Evolutionary conservation across 1,140 invertebrate genomes (phyloP), one percentile per base, ranked within the genome.

Genomic region (Myzus persicae): DNA sequence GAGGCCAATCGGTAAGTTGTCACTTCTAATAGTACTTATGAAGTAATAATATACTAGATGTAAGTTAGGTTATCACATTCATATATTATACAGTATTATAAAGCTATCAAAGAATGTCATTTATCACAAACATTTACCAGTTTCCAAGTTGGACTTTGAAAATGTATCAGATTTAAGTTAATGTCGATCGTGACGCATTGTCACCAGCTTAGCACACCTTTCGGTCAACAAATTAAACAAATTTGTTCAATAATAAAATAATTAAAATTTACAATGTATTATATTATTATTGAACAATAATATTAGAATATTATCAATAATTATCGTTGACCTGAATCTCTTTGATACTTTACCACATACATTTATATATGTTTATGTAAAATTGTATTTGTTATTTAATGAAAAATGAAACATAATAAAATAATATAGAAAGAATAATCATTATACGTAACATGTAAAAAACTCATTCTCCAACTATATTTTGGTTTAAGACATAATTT

Each of bases 1-100:
- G 98, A 98, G 94, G 98, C 98, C 94, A 99, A 99, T 95, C 97
- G 96, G 97, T 97, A 94, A 95, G 94, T 90, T 82, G 0, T 31
- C 24, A 51, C 46, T 48, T 59, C 26, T 59, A 18, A 67, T 67
- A 59, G 0, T 59, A 67, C 11, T 67, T n/a, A 31, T 59, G 26
- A 31, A 3, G 9, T 67, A 67, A 26, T n/a, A 18, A 3, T n/a
- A 6, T 8, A n/a, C 4, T 76, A 76, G 31, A n/a, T 76, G 14
- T 76, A n/a, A 76, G 4, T 76, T n/a, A 18, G 4, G 11, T 18
- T 18, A n/a, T 76, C 1, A 20, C 4, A 76, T n/a, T 3, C n/a
- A 67, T 67, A n/a, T 14, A 59, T 11, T 31, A 26, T 59, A 59
- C 26, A 26, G 24, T 24, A 59, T 67, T n/a, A 67, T 67, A 24